phyloP scores from a whole-genome alignment of 2,888 invertebrate genomes.

The Antitype chi region DNA sequence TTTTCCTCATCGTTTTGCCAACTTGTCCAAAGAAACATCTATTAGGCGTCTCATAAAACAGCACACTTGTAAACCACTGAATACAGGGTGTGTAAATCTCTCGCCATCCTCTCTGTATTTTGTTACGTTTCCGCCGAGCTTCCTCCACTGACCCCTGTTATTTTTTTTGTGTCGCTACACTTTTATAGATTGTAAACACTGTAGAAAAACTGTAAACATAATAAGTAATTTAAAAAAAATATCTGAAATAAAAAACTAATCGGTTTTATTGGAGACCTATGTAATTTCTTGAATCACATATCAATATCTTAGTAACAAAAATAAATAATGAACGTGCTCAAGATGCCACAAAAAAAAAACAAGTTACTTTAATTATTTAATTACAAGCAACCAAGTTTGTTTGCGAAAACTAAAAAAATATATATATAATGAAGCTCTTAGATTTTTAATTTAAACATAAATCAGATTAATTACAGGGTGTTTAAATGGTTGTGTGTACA shows the following conservation, averaged over 20 bases:
- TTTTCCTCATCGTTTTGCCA: constrained; percentile 58
- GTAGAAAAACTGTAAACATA: constrained; percentile 14
- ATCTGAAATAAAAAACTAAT: not conserved
- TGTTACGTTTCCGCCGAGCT: constrained; percentile 70
- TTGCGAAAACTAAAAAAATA: constrained; percentile 47
- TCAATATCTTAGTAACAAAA: constrained; percentile 18
- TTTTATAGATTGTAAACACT: constrained; percentile 31
- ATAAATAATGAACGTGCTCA: constrained; percentile 28
- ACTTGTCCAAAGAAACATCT: constrained; percentile 60
- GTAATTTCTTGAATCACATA: constrained; percentile 20
- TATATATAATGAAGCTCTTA: constrained; percentile 54
- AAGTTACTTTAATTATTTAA: constrained; percentile 59
- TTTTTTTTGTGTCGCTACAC: constrained; percentile 52
- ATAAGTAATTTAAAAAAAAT: no score
- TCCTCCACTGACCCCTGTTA: constrained; percentile 68
- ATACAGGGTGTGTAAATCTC: constrained; percentile 73
- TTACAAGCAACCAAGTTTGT: constrained; percentile 54
- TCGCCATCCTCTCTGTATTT: constrained; percentile 68
- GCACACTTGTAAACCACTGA: constrained; percentile 60
- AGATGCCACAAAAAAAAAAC: constrained; percentile 43
- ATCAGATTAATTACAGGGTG: constrained; percentile 71
- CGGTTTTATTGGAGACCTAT: constrained; percentile 5
- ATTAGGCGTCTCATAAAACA: constrained; percentile 63
- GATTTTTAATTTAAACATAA: constrained; percentile 68
- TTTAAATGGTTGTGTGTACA: constrained; percentile 67